Percentiles rank a stretch among this genome's conserved stretches.
phyloP scores from a whole-genome alignment of 1,140 invertebrate genomes.

The Hycleus phaleratus region DNA sequence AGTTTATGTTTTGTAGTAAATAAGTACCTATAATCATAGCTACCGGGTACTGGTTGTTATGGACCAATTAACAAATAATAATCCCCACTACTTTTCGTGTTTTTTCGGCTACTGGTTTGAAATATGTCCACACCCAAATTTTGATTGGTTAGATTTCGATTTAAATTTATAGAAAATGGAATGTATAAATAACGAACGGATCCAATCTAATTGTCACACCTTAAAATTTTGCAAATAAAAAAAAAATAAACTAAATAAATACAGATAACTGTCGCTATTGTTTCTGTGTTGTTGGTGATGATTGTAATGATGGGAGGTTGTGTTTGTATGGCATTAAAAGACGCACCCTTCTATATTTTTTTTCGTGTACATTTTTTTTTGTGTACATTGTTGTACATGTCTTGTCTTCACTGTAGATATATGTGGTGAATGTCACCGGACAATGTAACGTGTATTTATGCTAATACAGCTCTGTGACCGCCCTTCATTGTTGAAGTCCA shows the following conservation, averaged over 20 bases:
- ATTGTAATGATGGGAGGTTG: neutral
- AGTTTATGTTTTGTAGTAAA: too few species aligned
- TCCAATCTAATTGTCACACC: too few species aligned
- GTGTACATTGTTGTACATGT: neutral
- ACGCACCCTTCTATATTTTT: neutral
- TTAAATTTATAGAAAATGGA: too few species aligned
- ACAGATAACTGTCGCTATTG: neutral
- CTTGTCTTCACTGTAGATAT: neutral
- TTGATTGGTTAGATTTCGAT: too few species aligned
- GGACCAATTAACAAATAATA: too few species aligned
- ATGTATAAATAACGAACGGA: too few species aligned
- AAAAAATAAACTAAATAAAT: neutral
- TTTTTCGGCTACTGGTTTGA: too few species aligned
- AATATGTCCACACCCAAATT: too few species aligned
- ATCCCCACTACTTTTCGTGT: too few species aligned
- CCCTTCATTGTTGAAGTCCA: constrained; percentile 27
- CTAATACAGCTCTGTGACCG: constrained; percentile 23
- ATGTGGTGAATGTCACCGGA: constrained; percentile 11
- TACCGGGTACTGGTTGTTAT: too few species aligned
- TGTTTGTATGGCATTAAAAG: constrained; percentile 6
- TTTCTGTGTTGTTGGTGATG: neutral
- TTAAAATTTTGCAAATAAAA: neutral
- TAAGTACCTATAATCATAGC: too few species aligned
- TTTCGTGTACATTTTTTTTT: neutral
- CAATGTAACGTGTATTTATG: constrained; percentile 32